A percentile compares a stretch with the other conserved stretches of the same genome.
Evolutionary conservation across 53 echinoderm and acorn worm genomes (phyloP).

Genomic region (Echinometra lucunter): DNA sequence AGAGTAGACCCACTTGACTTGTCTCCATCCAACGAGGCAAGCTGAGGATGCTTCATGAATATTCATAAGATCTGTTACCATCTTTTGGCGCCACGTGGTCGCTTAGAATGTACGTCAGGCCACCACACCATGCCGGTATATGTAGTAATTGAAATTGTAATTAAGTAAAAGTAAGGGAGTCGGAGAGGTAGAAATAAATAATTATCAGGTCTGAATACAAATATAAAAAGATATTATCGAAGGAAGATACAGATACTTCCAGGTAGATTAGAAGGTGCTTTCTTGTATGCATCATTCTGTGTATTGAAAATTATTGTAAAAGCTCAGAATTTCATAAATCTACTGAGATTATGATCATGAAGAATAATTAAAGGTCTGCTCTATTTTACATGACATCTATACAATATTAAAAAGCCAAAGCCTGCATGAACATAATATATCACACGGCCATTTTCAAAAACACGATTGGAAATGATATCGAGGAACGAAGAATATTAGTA

Average conservation of each 20-base stretch:
- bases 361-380: no score
- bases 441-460: neutral
- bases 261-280: no score
- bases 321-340: no score
- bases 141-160: neutral
- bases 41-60: conserved; percentile 58
- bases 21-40: conserved; percentile 37
- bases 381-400: no score
- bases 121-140: neutral
- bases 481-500: neutral
- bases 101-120: neutral
- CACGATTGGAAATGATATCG: neutral
- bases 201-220: neutral
- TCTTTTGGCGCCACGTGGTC: conserved; percentile 55
- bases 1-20: conserved; percentile 45
- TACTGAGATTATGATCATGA: no score
- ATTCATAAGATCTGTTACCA: conserved; percentile 56
- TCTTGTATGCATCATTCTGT: no score
- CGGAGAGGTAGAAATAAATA: neutral
- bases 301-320: no score
- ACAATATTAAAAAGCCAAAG: no score
- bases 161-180: neutral
- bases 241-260: no score
- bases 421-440: neutral
- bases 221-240: no score